phyloP scores from a whole-genome alignment of 2,797 vertebrate genomes.

The Etheostoma perlongum region DNA sequence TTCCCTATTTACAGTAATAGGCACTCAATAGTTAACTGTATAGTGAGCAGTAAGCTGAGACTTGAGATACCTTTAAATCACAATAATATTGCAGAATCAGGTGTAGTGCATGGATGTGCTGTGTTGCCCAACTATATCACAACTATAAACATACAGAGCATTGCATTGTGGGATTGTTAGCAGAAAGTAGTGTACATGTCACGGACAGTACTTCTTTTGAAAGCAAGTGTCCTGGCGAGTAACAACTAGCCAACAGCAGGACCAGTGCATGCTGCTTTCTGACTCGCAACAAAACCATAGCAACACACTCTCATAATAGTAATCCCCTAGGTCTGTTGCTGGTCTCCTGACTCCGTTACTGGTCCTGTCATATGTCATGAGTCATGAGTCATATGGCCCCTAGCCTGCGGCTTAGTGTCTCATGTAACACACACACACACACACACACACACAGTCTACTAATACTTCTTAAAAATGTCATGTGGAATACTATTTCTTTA shows the following conservation, averaged over 20 bases:
- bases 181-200: background rate
- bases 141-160: background rate
- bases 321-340: conserved; percentile 45
- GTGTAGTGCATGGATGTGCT: background rate
- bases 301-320: conserved; percentile 56
- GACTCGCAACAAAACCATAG: conserved; percentile 53
- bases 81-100: background rate
- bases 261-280: conserved; percentile 25
- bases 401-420: conserved; percentile 35
- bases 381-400: conserved; percentile 26
- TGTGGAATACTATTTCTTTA: too few species aligned
- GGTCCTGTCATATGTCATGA: conserved; percentile 37
- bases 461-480: too few species aligned
- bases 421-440: background rate
- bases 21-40: background rate
- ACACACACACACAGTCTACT: too few species aligned
- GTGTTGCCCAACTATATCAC: background rate
- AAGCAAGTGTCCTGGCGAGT: conserved; percentile 7
- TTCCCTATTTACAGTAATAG: background rate
- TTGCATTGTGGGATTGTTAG: background rate
- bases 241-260: conserved; percentile 30
- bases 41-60: background rate
- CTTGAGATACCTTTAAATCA: background rate
- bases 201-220: background rate
- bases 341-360: conserved; percentile 56